A percentile compares a stretch with the other conserved stretches of the same genome.
phyloP scores from a whole-genome alignment of 2,888 invertebrate genomes.

The Notodonta ziczac region DNA sequence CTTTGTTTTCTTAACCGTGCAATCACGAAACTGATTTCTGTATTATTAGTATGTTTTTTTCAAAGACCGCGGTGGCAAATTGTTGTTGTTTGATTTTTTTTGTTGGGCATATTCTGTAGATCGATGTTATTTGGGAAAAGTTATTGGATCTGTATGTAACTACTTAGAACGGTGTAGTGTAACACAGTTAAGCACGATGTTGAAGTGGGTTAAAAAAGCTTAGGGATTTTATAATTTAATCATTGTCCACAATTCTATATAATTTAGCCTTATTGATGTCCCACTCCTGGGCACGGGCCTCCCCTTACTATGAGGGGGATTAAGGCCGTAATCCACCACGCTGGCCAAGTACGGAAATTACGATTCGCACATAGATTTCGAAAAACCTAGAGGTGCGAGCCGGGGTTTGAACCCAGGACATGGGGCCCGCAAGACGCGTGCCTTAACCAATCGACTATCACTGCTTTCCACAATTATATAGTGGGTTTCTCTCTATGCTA shows the following conservation, averaged over 20 bases:
- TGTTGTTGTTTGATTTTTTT: conserved; percentile 22
- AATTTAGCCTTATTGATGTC: too few relatives aligned
- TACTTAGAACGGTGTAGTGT: background rate
- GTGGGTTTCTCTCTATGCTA: background rate
- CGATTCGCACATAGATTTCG: too few relatives aligned
- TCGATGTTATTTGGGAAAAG: background rate
- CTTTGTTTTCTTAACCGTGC: conserved; percentile 63
- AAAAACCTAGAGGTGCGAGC: too few relatives aligned
- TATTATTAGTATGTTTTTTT: conserved; percentile 17
- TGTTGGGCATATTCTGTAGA: conserved; percentile 1
- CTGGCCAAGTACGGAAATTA: too few relatives aligned
- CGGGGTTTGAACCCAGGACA: too few relatives aligned
- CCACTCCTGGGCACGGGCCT: too few relatives aligned
- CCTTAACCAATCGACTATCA: too few relatives aligned
- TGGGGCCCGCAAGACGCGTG: too few relatives aligned
- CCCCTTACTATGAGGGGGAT: too few relatives aligned
- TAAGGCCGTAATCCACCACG: too few relatives aligned
- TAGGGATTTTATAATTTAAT: background rate
- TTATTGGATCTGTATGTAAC: background rate
- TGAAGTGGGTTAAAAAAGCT: background rate
- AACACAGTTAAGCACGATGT: background rate
- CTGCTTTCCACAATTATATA: background rate
- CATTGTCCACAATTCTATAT: background rate
- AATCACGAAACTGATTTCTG: conserved; percentile 59
- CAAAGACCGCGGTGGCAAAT: conserved; percentile 16